These are phyloP conservation scores for Pedetes capensis DNA, from an alignment of 2,113 vertebrate genomes.

Conservation along the genomic window DNA sequence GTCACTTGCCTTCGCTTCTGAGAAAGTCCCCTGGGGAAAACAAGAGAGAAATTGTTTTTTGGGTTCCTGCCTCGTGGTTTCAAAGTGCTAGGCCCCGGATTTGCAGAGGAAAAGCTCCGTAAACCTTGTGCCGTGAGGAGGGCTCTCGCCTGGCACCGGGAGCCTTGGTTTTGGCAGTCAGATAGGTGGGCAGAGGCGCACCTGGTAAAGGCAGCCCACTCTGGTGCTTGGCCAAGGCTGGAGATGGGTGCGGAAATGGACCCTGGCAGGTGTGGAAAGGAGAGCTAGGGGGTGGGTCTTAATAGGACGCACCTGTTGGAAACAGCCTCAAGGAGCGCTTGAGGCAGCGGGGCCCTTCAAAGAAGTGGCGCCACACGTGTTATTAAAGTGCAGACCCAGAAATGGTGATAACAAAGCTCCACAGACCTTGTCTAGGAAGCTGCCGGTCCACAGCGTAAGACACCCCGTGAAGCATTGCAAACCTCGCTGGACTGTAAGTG, in stretches of 20 bases:
- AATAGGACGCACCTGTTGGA: neutral
- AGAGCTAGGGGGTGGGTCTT: neutral
- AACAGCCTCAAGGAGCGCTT: neutral
- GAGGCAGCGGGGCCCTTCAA: neutral
- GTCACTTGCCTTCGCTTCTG: neutral
- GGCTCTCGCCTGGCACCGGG: neutral
- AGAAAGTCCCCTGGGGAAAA: slow-evolving; percentile 13
- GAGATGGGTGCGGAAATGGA: too few species aligned
- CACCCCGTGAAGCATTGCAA: fast-evolving
- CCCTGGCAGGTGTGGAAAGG: neutral
- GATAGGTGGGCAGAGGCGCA: neutral
- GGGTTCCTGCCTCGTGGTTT: neutral
- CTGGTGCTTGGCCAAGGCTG: neutral
- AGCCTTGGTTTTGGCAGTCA: neutral
- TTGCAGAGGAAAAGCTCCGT: neutral
- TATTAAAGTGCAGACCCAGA: neutral
- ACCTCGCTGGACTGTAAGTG: neutral
- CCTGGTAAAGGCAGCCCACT: neutral
- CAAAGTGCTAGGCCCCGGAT: neutral
- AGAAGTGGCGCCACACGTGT: too few species aligned
- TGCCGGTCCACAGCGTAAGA: fast-evolving
- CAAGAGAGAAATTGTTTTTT: neutral
- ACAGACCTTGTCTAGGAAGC: neutral
- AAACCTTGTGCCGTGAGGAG: fast-evolving
- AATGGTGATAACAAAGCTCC: too few species aligned